Percentiles rank a stretch among this genome's conserved stretches.
Evolutionary conservation across 92 coral and sea anemone genomes (phyloP).

Genomic region (Galaxea fascicularis): DNA sequence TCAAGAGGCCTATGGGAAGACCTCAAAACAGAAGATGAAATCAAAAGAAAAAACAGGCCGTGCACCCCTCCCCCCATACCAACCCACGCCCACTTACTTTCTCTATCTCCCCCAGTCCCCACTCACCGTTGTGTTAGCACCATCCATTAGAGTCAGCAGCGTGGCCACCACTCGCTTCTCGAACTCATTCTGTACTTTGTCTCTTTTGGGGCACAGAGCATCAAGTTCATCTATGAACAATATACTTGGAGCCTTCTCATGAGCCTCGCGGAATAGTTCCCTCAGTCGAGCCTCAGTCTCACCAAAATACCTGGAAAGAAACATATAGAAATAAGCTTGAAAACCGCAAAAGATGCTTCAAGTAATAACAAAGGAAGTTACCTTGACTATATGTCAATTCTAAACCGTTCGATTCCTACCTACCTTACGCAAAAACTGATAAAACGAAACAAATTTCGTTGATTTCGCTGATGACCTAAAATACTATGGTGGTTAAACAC

Average conservation of each 20-base stretch:
- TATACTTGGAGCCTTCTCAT: constrained; percentile 86
- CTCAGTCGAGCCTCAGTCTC: constrained; percentile 97
- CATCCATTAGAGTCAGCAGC: constrained; percentile 93
- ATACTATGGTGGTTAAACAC: too few species aligned
- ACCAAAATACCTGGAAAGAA: constrained; percentile 82
- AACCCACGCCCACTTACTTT: neutral
- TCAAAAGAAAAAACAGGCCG: neutral
- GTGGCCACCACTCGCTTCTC: constrained; percentile 99
- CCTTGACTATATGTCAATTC: too few species aligned
- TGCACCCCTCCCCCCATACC: neutral
- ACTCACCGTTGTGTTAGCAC: constrained; percentile 75
- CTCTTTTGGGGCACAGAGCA: constrained; percentile 95
- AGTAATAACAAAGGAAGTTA: too few species aligned
- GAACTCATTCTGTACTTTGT: constrained; percentile 97
- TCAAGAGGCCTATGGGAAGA: neutral
- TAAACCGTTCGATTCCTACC: too few species aligned
- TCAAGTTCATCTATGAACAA: constrained; percentile 97
- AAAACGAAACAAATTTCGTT: too few species aligned
- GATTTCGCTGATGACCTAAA: too few species aligned
- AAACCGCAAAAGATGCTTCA: too few species aligned
- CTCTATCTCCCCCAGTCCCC: neutral
- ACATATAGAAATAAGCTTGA: neutral
- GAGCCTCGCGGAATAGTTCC: constrained; percentile 94
- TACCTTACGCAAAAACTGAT: too few species aligned
- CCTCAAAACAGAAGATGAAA: neutral